Base-by-base conservation (phyloP, 2,888 invertebrate genomes). In the Chrysolina americana region DNA sequence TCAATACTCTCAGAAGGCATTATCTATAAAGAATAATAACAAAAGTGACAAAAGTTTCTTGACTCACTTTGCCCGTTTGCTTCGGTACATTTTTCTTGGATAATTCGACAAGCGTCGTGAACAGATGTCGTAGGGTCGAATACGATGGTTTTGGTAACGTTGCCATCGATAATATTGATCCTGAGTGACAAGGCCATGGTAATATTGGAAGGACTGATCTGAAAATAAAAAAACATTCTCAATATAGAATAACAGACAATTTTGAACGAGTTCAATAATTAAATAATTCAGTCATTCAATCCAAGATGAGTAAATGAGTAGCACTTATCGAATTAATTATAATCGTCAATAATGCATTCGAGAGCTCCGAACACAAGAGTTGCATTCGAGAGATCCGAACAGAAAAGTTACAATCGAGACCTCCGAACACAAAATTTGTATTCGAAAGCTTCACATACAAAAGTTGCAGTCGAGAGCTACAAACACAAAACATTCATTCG, bases 101-200 rank as follows among this genome's bases (percentile, higher is more conserved):
- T 98, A 87, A 97, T 93, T 86, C 94, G 93, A 89, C 98, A 98
- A 66, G 98, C 98, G 89, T 99, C 98, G 90, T 96, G 98, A 71
- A 98, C 96, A 76, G 96, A 94, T 79, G 96, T 98, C 85, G 96
- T 94, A 50, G 98, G 97, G 89, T 98, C 97, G 89, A 99, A 99
- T 89, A 98, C 98, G 91, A 99, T 98, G 83, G 97, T 98, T 91
- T 99, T 99, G 87, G 96, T 96, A 85, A 97, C 96, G 88, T 95
- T 94, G 86, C 91, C 90, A 85, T 93, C 92, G 86, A 96, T 94
- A 87, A 96, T 93, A 84, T 94, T 94, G 89, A 97, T 95, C 89
- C 95, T 94, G 81, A 97, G 91, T 77, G 96, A 96, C 80, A 97
- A 89, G 64, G 88, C 87, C 88, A 88, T 88, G 80, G 83, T 82